Evolutionary conservation across 2,113 vertebrate genomes (phyloP).

Genomic region (Phrynosoma blainvillii): DNA sequence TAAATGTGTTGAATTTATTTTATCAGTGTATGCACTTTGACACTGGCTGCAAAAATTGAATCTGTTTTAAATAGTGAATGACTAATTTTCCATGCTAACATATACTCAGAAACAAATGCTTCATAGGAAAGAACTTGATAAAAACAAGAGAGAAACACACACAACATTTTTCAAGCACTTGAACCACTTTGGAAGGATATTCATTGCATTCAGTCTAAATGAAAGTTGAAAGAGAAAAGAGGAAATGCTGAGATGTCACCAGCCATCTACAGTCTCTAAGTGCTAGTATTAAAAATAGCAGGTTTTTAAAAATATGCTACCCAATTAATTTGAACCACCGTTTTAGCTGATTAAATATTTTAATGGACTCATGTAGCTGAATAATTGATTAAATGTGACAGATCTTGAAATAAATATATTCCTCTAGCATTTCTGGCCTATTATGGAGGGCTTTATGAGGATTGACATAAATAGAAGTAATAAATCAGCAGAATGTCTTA

Average conservation of each 20-base stretch:
- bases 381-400: not conserved
- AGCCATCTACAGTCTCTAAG: not conserved
- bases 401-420: not conserved
- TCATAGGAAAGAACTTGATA: not conserved
- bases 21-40: not conserved
- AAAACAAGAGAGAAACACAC: not conserved
- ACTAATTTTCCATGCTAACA: no score
- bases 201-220: not conserved
- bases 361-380: not conserved
- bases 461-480: not conserved
- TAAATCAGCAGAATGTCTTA: not conserved
- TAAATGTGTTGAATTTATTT: not conserved
- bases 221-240: not conserved
- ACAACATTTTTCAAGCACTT: not conserved
- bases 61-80: no score
- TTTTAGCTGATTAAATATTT: not conserved
- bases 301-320: no score
- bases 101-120: not conserved
- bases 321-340: no score
- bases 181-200: not conserved
- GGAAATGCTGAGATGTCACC: not conserved
- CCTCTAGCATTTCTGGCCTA: not conserved
- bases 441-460: not conserved
- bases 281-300: not conserved
- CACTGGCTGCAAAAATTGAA: not conserved